These are phyloP conservation scores for Tolmerus cingulatus DNA, from an alignment of 2,888 invertebrate genomes.

Conservation along the genomic window DNA sequence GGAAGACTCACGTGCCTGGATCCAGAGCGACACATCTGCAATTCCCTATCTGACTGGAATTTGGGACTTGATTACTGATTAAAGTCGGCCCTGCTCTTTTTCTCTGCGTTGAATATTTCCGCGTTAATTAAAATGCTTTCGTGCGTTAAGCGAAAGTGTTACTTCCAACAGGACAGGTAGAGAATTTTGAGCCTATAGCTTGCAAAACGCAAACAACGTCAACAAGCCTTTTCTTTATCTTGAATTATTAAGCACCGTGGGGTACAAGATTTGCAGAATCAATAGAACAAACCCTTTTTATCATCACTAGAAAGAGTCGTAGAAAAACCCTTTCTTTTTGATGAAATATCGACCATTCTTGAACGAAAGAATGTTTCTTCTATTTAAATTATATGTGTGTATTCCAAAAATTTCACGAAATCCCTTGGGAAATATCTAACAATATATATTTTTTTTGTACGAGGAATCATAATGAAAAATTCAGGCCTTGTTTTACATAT, in stretches of 20 bases:
- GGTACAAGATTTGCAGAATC: neutral
- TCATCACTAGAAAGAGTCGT: neutral
- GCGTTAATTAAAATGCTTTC: neutral
- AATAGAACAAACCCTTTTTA: no score
- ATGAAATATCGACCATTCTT: no score
- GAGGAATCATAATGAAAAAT: neutral
- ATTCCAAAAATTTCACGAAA: no score
- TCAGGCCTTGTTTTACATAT: neutral
- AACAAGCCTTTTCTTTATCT: neutral
- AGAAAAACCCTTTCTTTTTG: neutral
- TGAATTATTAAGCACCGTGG: neutral
- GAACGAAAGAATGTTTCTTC: no score
- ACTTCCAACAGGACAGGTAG: neutral
- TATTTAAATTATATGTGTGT: no score
- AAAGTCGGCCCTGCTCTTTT: neutral
- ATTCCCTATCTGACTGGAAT: neutral
- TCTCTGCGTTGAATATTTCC: neutral
- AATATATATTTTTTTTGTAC: neutral
- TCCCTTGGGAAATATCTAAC: neutral
- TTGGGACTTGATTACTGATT: neutral
- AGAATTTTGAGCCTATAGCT: neutral
- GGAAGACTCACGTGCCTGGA: neutral
- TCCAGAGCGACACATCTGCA: neutral
- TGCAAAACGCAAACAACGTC: neutral
- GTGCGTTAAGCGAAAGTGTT: neutral